Evolutionary conservation across 1,140 invertebrate species (phyloP).

Genomic region (Tachypleus tridentatus): DNA sequence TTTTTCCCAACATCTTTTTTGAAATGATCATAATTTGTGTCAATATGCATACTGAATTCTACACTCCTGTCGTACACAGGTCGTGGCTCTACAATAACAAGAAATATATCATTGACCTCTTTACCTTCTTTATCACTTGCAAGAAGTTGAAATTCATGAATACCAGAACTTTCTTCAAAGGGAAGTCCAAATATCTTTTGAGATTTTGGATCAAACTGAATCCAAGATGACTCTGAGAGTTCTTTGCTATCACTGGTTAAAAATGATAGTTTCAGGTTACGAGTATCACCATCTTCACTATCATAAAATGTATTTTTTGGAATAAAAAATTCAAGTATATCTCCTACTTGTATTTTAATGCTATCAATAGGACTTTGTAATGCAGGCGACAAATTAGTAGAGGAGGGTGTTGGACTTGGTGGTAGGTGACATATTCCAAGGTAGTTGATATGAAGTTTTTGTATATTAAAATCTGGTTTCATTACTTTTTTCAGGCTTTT

Average conservation of each 20-base stretch:
- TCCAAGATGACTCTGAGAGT: constrained; percentile 58
- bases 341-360: constrained; percentile 61
- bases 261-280: constrained; percentile 56
- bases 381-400: constrained; percentile 38
- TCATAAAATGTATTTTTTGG: constrained; percentile 78
- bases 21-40: constrained; percentile 56
- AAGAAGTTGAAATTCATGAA: constrained; percentile 59
- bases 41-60: constrained; percentile 54
- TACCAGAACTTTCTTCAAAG: constrained; percentile 48
- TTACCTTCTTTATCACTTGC: constrained; percentile 51
- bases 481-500: constrained; percentile 23
- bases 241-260: constrained; percentile 53
- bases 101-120: constrained; percentile 60
- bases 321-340: constrained; percentile 63
- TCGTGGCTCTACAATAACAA: constrained; percentile 53
- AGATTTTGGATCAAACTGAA: constrained; percentile 76
- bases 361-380: constrained; percentile 74
- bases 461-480: constrained; percentile 24
- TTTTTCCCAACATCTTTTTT: constrained; percentile 45
- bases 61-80: constrained; percentile 43
- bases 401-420: constrained; percentile 43
- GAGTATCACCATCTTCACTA: constrained; percentile 62
- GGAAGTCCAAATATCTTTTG: constrained; percentile 82
- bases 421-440: constrained; percentile 21
- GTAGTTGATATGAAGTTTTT: constrained; percentile 22